phyloP scores from a whole-genome alignment of 2,113 vertebrate genomes.

The Chaetorhynchus papuensis region DNA sequence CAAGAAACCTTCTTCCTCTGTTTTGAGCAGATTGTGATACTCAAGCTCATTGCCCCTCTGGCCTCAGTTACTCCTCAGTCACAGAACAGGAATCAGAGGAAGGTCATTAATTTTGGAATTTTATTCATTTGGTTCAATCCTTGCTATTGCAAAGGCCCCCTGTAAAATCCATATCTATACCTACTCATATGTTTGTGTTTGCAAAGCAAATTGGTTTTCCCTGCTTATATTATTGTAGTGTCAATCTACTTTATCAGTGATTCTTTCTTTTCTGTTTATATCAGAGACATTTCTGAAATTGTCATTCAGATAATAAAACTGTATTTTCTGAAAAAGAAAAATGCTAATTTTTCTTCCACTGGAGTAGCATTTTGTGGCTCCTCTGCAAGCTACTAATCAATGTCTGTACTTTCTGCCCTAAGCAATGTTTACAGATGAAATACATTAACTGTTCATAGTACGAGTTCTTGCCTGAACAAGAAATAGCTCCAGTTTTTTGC shows the following conservation, averaged over 20 bases:
- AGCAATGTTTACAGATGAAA: slow-evolving; percentile 6
- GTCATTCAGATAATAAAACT: slow-evolving; percentile 20
- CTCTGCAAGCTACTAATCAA: slow-evolving; percentile 54
- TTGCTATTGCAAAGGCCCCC: background rate
- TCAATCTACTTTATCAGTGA: background rate
- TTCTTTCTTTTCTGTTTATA: slow-evolving; percentile 15
- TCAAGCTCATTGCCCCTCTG: background rate
- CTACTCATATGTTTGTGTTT: background rate
- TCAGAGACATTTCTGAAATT: background rate
- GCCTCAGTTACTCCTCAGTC: background rate
- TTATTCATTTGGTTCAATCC: background rate
- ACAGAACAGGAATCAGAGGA: background rate
- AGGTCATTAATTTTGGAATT: background rate
- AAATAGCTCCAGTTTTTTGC: slow-evolving; percentile 15
- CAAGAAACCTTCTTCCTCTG: background rate
- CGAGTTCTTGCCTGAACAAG: slow-evolving; percentile 32
- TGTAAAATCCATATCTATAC: background rate
- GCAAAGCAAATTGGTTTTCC: background rate
- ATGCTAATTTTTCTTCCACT: background rate
- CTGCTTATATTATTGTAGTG: background rate
- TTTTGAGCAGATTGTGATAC: background rate
- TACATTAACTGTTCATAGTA: slow-evolving; percentile 6
- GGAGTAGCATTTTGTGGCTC: slow-evolving; percentile 21
- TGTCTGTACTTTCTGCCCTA: slow-evolving; percentile 32
- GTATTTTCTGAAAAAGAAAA: slow-evolving; percentile 24